Conservation (phyloP, 2,113 vertebrate species). For the Eurystomus gularis region DNA sequence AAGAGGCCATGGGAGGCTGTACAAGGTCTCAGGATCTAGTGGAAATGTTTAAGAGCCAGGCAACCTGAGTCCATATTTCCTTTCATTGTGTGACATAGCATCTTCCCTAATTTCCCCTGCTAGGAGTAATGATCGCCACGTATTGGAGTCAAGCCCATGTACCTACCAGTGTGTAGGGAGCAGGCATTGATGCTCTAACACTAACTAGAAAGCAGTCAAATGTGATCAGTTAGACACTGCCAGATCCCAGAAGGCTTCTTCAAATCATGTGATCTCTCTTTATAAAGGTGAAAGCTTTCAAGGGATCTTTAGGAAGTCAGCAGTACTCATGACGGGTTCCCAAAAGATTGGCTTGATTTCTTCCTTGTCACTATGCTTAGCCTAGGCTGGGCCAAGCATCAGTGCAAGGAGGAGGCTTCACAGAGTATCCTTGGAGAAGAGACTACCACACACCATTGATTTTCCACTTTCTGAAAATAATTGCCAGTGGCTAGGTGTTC, state of each 20-base stretch:
- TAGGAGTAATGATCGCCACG: background rate
- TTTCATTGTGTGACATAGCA: background rate
- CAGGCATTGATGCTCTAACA: background rate
- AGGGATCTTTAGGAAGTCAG: background rate
- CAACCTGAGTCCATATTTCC: background rate
- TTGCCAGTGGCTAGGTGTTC: background rate
- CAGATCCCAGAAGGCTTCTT: background rate
- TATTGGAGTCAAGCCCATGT: background rate
- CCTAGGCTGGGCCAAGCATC: background rate
- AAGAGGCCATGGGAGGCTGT: background rate
- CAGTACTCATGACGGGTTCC: background rate
- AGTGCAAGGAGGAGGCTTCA: background rate
- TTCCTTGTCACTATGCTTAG: background rate
- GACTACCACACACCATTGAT: background rate
- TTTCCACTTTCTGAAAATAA: background rate
- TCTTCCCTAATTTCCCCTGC: background rate
- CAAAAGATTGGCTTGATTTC: background rate
- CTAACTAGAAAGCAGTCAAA: background rate
- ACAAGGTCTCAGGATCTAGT: background rate
- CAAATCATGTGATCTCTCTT: background rate
- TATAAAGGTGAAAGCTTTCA: background rate
- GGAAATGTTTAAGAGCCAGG: background rate
- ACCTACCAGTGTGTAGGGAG: rapidly evolving
- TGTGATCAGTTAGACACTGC: background rate
- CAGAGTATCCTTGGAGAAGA: background rate